Base-by-base conservation (phyloP, 2,113 vertebrate genomes). In the Cariama cristata region DNA sequence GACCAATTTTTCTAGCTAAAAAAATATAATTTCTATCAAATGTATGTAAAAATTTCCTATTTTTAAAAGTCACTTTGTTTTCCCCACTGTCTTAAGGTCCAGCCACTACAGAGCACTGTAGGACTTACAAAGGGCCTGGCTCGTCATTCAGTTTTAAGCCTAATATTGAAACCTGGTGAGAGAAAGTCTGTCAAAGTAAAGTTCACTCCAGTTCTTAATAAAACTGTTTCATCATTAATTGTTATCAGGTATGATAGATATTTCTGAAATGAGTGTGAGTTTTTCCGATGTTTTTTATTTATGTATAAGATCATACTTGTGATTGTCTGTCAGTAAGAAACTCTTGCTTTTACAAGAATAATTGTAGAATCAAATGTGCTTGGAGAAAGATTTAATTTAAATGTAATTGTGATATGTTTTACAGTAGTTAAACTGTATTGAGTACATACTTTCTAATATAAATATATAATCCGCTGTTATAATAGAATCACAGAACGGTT, bases 121-220 rank as follows among this genome's bases (percentile, higher is more conserved):
- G 99, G 99, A 82, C 98, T 99, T 96, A 76, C 98, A 33, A 99
- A 99, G 83, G 99, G 99, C 44, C 90, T 98, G 20, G 97, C 98
- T 90, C 98, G 97, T 74, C 99, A 99, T 44, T 99, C 98, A 22
- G 96, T 99, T 95, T 98, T 99, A 98, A 99, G 99, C 93, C 81
- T 99, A 56, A 97, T 99, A 80, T 98, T 99, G 91, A 99, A 98
- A 97, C 99, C 99, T 22, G 99, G 99, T 90, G 99, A 99, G 86
- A 98, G 98, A 67, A 99, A 99, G 96, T 98, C 98, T 47, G 98
- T 99, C 92, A 99, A 96, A 90, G 98, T 99, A 74, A 99, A 98
- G 92, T 99, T 99, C 97, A 99, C 98, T 89, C 99, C 99, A 63
- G 20, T 98, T 97, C 98, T 98, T 96, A 99, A 99, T 97, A 99